Percentiles rank a stretch among this genome's conserved stretches.
phyloP scores from a whole-genome alignment of 2,113 vertebrate genomes.

The Prinia subflava region DNA sequence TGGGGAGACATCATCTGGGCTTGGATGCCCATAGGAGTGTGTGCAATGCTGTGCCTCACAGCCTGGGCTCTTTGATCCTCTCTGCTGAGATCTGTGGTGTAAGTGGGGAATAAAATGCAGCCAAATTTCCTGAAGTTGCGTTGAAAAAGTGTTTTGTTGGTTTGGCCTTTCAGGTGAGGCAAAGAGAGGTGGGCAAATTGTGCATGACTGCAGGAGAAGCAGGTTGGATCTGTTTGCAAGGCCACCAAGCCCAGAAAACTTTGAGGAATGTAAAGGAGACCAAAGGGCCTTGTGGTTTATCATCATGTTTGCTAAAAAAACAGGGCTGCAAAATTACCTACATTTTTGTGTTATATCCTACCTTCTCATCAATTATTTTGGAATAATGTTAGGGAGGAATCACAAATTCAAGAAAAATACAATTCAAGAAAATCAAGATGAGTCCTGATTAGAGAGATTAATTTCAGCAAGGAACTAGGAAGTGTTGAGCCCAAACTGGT shows the following conservation, averaged over 20 bases:
- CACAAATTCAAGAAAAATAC: neutral
- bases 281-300: neutral
- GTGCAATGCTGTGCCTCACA: neutral
- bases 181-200: neutral
- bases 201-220: neutral
- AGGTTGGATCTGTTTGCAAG: neutral
- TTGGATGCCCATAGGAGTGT: rapidly evolving
- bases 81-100: neutral
- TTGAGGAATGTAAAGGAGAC: neutral
- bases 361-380: neutral
- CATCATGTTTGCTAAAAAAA: neutral
- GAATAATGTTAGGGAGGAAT: neutral
- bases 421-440: neutral
- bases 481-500: neutral
- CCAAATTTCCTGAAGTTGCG: neutral
- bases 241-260: neutral
- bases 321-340: neutral
- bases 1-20: neutral
- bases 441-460: neutral
- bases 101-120: neutral
- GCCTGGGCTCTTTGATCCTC: neutral
- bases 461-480: neutral
- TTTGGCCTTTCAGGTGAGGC: neutral
- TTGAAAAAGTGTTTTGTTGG: neutral
- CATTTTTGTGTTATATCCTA: neutral